Conservation (phyloP, 2,888 invertebrate genomes). For the Acanthacorydalis orientalis region DNA sequence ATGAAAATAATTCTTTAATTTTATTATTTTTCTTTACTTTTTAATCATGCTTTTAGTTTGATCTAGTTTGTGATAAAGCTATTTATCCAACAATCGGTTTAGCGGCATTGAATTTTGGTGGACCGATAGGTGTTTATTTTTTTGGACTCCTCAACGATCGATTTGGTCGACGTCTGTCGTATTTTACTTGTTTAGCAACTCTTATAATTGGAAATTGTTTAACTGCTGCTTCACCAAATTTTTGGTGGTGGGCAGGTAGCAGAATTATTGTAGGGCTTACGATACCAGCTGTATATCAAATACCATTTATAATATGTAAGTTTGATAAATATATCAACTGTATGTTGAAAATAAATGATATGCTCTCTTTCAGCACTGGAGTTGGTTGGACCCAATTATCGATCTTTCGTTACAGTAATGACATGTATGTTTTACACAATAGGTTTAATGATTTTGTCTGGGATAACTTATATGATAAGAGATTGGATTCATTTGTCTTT, state of each 20-base stretch:
- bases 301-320: constrained; percentile 88
- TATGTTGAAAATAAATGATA: constrained; percentile 4
- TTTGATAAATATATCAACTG: background rate
- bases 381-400: constrained; percentile 76
- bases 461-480: constrained; percentile 67
- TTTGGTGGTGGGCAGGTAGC: constrained; percentile 70
- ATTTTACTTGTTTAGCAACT: constrained; percentile 72
- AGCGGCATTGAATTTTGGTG: constrained; percentile 73
- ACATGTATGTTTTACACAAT: constrained; percentile 82
- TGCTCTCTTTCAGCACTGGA: constrained; percentile 55
- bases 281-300: constrained; percentile 84
- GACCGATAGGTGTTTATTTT: constrained; percentile 76
- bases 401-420: constrained; percentile 84
- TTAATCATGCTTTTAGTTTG: constrained; percentile 45
- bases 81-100: constrained; percentile 78
- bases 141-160: constrained; percentile 79
- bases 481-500: constrained; percentile 71
- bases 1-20: constrained; percentile 14
- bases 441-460: constrained; percentile 66
- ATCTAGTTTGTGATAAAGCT: constrained; percentile 72
- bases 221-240: constrained; percentile 61
- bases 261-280: constrained; percentile 75
- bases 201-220: constrained; percentile 62
- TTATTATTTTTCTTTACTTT: background rate
- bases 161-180: constrained; percentile 69